Percentiles rank a stretch among this genome's conserved stretches.
Conservation (phyloP, 2,113 vertebrate species). For the Forbesichthys agassizii region DNA sequence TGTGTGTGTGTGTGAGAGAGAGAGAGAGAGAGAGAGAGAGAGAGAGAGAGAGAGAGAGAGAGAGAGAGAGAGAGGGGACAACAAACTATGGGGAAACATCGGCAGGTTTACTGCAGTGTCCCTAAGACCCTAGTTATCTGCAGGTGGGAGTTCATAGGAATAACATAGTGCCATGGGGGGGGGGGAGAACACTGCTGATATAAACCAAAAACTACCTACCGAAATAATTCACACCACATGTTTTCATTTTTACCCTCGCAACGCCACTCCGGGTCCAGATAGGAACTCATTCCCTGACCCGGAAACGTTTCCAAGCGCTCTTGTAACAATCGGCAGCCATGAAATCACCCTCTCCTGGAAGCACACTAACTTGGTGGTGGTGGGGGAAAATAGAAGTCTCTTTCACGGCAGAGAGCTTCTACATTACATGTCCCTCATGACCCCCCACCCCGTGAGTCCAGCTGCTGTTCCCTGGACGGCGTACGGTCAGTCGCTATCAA, state of each 20-base stretch:
- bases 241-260: constrained; percentile 19
- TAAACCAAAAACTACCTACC: background rate
- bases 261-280: background rate
- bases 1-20: too few relatives aligned
- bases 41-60: background rate
- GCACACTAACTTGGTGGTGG: constrained; percentile 3
- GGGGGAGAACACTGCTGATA: constrained; percentile 5
- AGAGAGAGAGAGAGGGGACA: background rate
- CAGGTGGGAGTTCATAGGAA: constrained; percentile 5
- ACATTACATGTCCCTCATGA: constrained; percentile 31
- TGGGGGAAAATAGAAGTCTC: background rate
- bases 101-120: constrained; percentile 8
- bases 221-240: constrained; percentile 12
- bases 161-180: background rate
- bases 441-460: constrained; percentile 47
- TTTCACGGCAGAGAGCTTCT: constrained; percentile 23
- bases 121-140: background rate
- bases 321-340: constrained; percentile 30
- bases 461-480: constrained; percentile 33
- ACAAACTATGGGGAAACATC: background rate
- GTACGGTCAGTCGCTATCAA: constrained; percentile 55
- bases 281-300: background rate
- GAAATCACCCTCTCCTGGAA: constrained; percentile 45
- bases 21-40: constrained; percentile 4
- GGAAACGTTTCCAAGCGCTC: constrained; percentile 8